Base-by-base conservation (phyloP, 2,888 invertebrate genomes). In the Synergus itoensis region DNA sequence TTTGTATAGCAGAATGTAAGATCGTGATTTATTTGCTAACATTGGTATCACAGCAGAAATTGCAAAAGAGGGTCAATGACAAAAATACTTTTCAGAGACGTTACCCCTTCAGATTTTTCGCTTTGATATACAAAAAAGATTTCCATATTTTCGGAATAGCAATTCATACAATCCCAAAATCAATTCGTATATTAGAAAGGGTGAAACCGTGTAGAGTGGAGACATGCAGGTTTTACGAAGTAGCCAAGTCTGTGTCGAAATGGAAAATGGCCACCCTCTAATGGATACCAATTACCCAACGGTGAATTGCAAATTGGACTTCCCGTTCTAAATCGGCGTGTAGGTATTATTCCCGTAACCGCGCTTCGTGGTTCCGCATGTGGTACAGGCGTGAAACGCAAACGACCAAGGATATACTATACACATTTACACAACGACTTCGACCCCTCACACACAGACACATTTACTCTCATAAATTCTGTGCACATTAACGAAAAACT, bases 231-330 rank as follows among this genome's bases (percentile, higher is more conserved):
- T 53, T n/a, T 9, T 9, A 53, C 53, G n/a, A 9, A 53, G n/a
- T 53, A 53, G 53, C n/a, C 53, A n/a, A n/a, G n/a, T 53, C n/a
- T 41, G 8, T 28, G 45, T 76, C 28, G 40, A 64, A 77, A 81
- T 80, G 45, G 77, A 82, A 69, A 80, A 76, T 67, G 78, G 78
- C 79, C 81, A 77, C 80, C 77, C 85, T 85, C 84, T 86, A 86
- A 87, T 86, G 84, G 86, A 82, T 83, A 82, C 77, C 88, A 88
- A 89, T 88, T 88, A 88, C 84, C 87, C 87, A 85, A 85, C 85
- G 82, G 88, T 86, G 88, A 89, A 89, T 88, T 87, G 88, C 87
- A 89, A 89, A 88, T 88, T 86, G 86, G 86, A 86, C 87, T 87
- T 86, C 86, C 84, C 85, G 84, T 86, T 83, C 86, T 88, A 87